Percentiles rank a stretch among this genome's conserved stretches.
Evolutionary conservation across 1,140 invertebrate genomes (phyloP).

Genomic region (Portunus trituberculatus): DNA sequence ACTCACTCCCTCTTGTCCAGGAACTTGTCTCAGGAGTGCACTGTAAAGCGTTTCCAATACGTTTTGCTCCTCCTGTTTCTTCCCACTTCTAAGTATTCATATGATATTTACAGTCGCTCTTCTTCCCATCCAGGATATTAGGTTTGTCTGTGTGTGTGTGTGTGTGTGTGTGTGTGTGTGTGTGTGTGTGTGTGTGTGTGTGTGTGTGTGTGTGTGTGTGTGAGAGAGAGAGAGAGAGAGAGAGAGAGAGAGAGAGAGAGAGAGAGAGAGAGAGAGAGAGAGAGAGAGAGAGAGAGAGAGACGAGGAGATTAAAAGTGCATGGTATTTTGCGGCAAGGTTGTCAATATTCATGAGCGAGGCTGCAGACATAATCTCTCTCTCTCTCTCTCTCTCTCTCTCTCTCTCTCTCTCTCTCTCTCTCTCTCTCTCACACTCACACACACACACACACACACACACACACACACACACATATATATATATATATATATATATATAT

Average conservation of each 20-base stretch:
- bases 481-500: no score
- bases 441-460: no score
- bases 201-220: not conserved
- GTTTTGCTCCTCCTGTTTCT: not conserved
- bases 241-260: conserved; percentile 20
- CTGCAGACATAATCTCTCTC: not conserved
- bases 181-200: not conserved
- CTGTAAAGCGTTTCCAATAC: not conserved
- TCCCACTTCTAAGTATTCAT: not conserved
- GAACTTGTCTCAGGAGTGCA: no score
- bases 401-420: conserved; percentile 53
- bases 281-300: not conserved
- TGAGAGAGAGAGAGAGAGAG: conserved; percentile 1
- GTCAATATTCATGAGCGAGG: not conserved
- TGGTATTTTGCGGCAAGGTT: not conserved
- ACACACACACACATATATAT: no score
- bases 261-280: conserved; percentile 20
- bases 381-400: conserved; percentile 33
- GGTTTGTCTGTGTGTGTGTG: not conserved
- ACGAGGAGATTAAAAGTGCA: not conserved
- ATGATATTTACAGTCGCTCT: not conserved
- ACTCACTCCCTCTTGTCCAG: no score
- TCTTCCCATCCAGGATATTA: no score
- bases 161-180: not conserved
- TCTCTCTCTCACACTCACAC: conserved; percentile 38